Percentiles rank a stretch among this genome's conserved stretches.
phyloP scores from a whole-genome alignment of 2,888 invertebrate species.

The Yponomeuta cagnagella region DNA sequence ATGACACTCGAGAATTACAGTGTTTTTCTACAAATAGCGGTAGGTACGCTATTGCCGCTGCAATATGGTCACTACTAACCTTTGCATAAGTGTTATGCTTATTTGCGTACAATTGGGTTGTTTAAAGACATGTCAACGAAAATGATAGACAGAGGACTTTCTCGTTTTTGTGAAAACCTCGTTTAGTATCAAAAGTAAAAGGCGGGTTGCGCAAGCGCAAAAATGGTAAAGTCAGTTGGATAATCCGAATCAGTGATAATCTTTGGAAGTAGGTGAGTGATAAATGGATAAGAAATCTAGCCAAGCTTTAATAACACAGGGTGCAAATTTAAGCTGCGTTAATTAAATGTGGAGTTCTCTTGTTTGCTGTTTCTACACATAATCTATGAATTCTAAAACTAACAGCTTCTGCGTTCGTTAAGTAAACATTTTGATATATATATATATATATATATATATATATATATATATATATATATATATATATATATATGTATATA shows the following conservation, averaged over 20 bases:
- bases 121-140: not conserved
- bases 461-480: too few relatives aligned
- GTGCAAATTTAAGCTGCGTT: too few relatives aligned
- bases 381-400: too few relatives aligned
- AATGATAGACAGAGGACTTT: constrained; percentile 1
- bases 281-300: too few relatives aligned
- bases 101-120: not conserved
- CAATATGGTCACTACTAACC: not conserved
- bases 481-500: too few relatives aligned
- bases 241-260: not conserved
- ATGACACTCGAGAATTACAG: not conserved
- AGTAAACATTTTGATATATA: too few relatives aligned
- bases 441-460: too few relatives aligned
- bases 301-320: too few relatives aligned
- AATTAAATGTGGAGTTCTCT: too few relatives aligned
- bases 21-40: not conserved
- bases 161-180: not conserved
- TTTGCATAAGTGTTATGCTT: not conserved
- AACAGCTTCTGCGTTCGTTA: too few relatives aligned
- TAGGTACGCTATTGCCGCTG: not conserved
- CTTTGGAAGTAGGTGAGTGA: not conserved
- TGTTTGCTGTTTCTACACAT: too few relatives aligned
- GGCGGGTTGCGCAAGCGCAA: not conserved
- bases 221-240: not conserved
- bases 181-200: not conserved